Percentiles rank a stretch among this genome's conserved stretches.
Evolutionary conservation across 1,140 invertebrate species (phyloP).

Genomic region (Homarus americanus): DNA sequence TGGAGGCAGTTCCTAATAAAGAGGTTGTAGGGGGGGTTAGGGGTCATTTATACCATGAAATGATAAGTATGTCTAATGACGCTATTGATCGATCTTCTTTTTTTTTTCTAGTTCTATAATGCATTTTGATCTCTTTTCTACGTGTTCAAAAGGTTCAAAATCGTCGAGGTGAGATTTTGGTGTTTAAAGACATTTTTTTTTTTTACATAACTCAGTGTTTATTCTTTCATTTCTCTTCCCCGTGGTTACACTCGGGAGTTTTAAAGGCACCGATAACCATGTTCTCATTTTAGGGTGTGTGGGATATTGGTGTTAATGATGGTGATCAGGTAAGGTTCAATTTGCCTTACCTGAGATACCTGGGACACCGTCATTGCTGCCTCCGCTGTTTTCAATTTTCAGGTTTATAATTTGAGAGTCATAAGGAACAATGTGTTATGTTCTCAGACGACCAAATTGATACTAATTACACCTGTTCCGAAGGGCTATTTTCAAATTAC

Average conservation of each 20-base stretch:
- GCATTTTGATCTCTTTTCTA: neutral
- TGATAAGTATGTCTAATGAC: neutral
- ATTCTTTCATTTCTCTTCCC: neutral
- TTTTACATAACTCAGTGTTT: neutral
- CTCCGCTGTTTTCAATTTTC: slow-evolving; percentile 46
- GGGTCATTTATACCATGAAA: neutral
- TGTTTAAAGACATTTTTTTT: neutral
- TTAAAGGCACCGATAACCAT: slow-evolving; percentile 16
- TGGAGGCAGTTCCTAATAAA: neutral
- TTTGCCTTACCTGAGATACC: slow-evolving; percentile 21
- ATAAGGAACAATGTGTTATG: slow-evolving; percentile 51
- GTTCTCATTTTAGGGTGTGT: slow-evolving; percentile 27
- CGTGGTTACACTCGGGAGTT: slow-evolving; percentile 24
- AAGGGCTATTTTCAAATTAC: slow-evolving; percentile 49
- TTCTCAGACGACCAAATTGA: slow-evolving; percentile 25
- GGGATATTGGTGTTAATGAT: slow-evolving; percentile 31
- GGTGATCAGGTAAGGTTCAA: slow-evolving; percentile 47
- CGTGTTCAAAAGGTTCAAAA: neutral
- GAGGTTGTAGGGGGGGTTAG: neutral
- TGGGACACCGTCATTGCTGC: neutral
- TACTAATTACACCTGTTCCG: slow-evolving; percentile 49
- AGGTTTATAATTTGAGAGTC: slow-evolving; percentile 17
- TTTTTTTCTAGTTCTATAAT: neutral
- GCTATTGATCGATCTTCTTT: no score
- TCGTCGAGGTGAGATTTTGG: neutral